phyloP scores from a whole-genome alignment of 1,140 invertebrate genomes.

The Sinella curviseta region DNA sequence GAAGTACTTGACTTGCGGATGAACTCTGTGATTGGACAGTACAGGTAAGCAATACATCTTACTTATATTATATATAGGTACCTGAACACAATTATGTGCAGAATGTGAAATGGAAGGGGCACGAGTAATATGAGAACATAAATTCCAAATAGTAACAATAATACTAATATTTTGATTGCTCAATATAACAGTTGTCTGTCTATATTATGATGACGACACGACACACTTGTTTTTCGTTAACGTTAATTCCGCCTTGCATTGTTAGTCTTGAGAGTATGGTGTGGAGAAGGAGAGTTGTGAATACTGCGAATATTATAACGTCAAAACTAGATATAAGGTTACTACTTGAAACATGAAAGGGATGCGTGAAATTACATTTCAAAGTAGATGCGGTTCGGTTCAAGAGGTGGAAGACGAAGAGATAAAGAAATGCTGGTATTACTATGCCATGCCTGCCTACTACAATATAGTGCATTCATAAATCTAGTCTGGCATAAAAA shows the following conservation, averaged over 20 bases:
- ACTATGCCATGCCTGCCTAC: neutral
- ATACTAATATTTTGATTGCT: neutral
- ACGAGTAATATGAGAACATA: neutral
- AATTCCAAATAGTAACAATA: neutral
- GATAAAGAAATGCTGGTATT: neutral
- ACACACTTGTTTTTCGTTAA: neutral
- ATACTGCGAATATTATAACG: too few species aligned
- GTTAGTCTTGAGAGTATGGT: too few species aligned
- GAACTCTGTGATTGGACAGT: constrained; percentile 86
- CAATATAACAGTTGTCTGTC: neutral
- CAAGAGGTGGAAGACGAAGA: neutral
- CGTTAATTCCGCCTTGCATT: too few species aligned
- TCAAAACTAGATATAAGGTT: neutral
- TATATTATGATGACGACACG: neutral
- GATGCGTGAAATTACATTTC: neutral
- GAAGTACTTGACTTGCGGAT: constrained; percentile 90
- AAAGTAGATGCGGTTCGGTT: neutral
- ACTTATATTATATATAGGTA: too few species aligned
- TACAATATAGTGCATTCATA: neutral
- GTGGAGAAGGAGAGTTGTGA: too few species aligned
- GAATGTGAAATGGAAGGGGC: too few species aligned
- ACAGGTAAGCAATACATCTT: constrained; percentile 70
- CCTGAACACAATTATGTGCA: too few species aligned
- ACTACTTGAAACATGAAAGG: neutral
- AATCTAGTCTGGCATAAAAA: neutral